Conservation (phyloP, 2,888 invertebrate species). For the Chymomyza amoena region DNA sequence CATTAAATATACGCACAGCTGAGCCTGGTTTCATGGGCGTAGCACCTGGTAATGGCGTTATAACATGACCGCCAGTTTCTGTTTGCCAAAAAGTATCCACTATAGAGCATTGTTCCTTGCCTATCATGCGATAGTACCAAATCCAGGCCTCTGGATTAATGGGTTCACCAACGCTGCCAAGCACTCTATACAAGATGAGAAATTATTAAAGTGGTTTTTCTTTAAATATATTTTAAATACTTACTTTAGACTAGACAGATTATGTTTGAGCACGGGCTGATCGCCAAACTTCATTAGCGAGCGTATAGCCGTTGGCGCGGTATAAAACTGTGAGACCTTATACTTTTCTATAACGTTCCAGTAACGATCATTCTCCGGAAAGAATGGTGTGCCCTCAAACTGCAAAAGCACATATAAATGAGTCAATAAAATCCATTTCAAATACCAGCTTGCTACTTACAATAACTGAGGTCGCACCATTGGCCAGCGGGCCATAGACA, state of each 20-base stretch:
- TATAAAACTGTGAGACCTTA: slow-evolving; percentile 97
- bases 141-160: slow-evolving; percentile 99
- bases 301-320: slow-evolving; percentile 98
- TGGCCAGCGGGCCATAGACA: slow-evolving; percentile 96
- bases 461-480: slow-evolving; percentile 95
- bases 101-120: slow-evolving; percentile 91
- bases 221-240: slow-evolving; percentile 18
- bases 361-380: slow-evolving; percentile 94
- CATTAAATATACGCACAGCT: slow-evolving; percentile 84
- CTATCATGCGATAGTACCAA: slow-evolving; percentile 94
- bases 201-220: not conserved
- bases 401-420: slow-evolving; percentile 73
- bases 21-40: slow-evolving; percentile 99
- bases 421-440: not conserved
- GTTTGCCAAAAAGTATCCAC: slow-evolving; percentile 99
- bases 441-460: slow-evolving; percentile 81
- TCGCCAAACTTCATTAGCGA: slow-evolving; percentile 97
- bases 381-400: slow-evolving; percentile 98
- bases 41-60: slow-evolving; percentile 96
- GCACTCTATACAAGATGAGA: slow-evolving; percentile 83
- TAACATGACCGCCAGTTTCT: slow-evolving; percentile 98
- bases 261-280: slow-evolving; percentile 87
- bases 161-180: slow-evolving; percentile 99
- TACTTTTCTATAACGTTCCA: slow-evolving; percentile 97
- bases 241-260: slow-evolving; percentile 75